Base-by-base conservation (phyloP, 2,113 vertebrate species). In the Noturus placidus region DNA sequence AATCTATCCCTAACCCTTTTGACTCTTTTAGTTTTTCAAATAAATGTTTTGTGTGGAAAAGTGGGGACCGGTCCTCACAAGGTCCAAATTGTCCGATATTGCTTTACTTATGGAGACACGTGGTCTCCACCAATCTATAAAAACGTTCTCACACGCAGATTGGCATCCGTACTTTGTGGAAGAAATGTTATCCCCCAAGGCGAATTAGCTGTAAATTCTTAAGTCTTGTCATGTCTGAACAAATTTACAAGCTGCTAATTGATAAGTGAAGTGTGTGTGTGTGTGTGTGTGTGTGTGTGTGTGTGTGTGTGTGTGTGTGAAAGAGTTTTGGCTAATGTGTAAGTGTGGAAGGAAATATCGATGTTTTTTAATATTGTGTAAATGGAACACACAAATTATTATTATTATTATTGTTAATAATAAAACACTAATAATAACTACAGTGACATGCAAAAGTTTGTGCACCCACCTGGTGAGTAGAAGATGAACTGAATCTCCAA, bases 231-330 rank as follows among this genome's bases (percentile, higher is more conserved):
- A 9, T n/a, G 35, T 65, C 81, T 63, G 19, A 57, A 42, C 57
- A 10, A 46, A 10, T 83, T 65, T 83, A 83, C 59, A 50, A 65
- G 57, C 59, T 67, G 61, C 20, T 50, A 67, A 82, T 19, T 82
- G 59, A 67, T 6, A 10, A 14, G 22, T 11, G 19, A 27, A 46
- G 38, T 46, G 8, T 50, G 72, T 50, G 42, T 13, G 3, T 52
- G 74, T 14, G 42, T n/a, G 10, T 50, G 42, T 52, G 38, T n/a
- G 25, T 42, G 42, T 42, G 38, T 42, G 38, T 42, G 38, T 42
- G 38, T 42, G 38, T 4, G 42, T 42, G 42, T 42, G 38, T 42
- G 38, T 42, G 38, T 42, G 38, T 42, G 38, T 4, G 42, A 46
- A 7, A 46, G 42, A 46, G 5, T 46, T 46, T 5, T 7, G 42